These are phyloP conservation scores for Scolopax bukidnonensis DNA, from an alignment of 2,797 vertebrate species.

Conservation along the genomic window DNA sequence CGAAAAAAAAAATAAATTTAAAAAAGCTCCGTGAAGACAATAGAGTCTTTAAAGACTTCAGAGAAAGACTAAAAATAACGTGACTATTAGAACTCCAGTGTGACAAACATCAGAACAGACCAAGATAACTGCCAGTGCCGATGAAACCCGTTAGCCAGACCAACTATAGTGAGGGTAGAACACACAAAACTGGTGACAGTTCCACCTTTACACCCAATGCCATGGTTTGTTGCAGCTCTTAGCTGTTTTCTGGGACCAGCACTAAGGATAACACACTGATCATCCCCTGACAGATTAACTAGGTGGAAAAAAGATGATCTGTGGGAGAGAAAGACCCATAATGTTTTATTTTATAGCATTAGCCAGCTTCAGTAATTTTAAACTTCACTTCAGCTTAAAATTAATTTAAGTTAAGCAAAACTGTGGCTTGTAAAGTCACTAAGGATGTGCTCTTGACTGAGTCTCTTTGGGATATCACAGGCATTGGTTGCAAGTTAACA, in stretches of 20 bases:
- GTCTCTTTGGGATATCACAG: not conserved
- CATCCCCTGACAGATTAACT: not conserved
- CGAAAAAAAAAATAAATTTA: not conserved
- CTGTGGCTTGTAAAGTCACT: slow-evolving; percentile 18
- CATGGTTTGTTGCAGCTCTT: not conserved
- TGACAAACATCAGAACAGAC: not conserved
- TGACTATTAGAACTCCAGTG: not conserved
- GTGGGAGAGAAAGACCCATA: not conserved
- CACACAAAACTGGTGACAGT: not conserved
- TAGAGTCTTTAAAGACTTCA: not conserved
- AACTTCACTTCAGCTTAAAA: not conserved
- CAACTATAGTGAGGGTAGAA: not conserved
- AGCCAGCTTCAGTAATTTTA: slow-evolving; percentile 28
- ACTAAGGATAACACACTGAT: not conserved
- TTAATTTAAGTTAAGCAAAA: slow-evolving; percentile 16
- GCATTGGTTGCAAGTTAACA: slow-evolving; percentile 38
- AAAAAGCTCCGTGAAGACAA: not conserved
- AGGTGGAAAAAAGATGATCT: not conserved
- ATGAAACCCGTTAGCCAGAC: not conserved
- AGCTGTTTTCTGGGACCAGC: not conserved
- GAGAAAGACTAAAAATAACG: not conserved
- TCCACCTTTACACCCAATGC: not conserved
- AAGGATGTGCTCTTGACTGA: slow-evolving; percentile 5
- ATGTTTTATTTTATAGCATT: not conserved
- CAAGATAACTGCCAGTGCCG: not conserved